Percentiles rank a stretch among this genome's conserved stretches.
Conservation (phyloP, 2,888 invertebrate species). For the Argyra leucocephala region DNA sequence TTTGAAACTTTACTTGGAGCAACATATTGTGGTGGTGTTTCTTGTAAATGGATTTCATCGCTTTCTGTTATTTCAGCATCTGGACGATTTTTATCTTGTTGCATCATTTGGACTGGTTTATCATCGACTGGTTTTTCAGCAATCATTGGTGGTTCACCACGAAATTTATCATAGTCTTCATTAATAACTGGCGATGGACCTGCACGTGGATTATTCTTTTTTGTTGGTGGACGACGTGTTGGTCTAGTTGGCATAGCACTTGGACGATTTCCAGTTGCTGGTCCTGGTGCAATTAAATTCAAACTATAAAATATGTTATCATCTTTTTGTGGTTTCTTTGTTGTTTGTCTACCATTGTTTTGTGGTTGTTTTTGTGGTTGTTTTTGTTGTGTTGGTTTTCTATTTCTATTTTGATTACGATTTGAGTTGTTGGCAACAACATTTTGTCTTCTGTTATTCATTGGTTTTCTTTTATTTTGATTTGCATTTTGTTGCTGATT, state of each 20-base stretch:
- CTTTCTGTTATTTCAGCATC: slow-evolving; percentile 9
- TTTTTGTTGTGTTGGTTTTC: not conserved
- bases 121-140: slow-evolving; percentile 7
- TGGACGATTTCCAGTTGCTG: not conserved
- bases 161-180: not conserved
- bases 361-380: not conserved
- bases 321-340: not conserved
- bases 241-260: not conserved
- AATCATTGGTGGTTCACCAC: not conserved
- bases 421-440: not conserved
- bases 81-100: not conserved
- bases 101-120: not conserved
- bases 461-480: not conserved
- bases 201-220: not conserved
- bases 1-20: not conserved
- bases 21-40: not conserved
- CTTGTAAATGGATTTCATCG: not conserved
- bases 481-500: not conserved
- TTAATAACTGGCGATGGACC: not conserved
- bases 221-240: not conserved
- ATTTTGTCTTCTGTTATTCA: not conserved
- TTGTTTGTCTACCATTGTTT: not conserved
- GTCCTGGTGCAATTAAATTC: not conserved
- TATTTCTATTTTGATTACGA: not conserved
- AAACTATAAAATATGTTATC: not conserved